Conservation (phyloP, 2,797 vertebrate species). For the Anguilla obscura region DNA sequence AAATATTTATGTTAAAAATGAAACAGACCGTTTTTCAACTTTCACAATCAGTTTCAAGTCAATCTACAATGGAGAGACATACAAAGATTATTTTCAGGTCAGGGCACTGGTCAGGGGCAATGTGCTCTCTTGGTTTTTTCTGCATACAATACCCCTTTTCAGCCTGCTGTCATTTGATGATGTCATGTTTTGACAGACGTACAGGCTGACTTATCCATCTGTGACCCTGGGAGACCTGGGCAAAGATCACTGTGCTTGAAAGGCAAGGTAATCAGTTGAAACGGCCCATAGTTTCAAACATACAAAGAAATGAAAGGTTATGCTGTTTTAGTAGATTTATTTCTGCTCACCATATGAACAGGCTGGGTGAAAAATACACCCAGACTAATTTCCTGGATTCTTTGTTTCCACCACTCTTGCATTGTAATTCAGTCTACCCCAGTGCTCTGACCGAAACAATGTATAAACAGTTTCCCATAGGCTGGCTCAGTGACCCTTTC, state of each 20-base stretch:
- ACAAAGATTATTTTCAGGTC: not conserved
- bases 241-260: slow-evolving; percentile 10
- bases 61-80: not conserved
- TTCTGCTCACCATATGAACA: not conserved
- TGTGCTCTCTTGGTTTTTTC: not conserved
- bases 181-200: not conserved
- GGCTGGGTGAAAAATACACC: not conserved
- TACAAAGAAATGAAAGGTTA: slow-evolving; percentile 14
- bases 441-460: not conserved
- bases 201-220: not conserved
- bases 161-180: not conserved
- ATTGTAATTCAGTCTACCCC: not conserved
- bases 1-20: not conserved
- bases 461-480: slow-evolving; percentile 10
- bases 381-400: not conserved
- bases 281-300: not conserved
- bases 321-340: not conserved
- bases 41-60: not conserved
- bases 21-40: not conserved
- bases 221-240: not conserved
- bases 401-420: not conserved
- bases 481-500: not conserved
- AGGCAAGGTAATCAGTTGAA: slow-evolving; percentile 17
- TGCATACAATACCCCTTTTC: not conserved
- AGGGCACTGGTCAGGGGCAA: not conserved